Percentiles rank a stretch among this genome's conserved stretches.
phyloP scores from a whole-genome alignment of 2,113 vertebrate genomes.

The Arizona elegans region DNA sequence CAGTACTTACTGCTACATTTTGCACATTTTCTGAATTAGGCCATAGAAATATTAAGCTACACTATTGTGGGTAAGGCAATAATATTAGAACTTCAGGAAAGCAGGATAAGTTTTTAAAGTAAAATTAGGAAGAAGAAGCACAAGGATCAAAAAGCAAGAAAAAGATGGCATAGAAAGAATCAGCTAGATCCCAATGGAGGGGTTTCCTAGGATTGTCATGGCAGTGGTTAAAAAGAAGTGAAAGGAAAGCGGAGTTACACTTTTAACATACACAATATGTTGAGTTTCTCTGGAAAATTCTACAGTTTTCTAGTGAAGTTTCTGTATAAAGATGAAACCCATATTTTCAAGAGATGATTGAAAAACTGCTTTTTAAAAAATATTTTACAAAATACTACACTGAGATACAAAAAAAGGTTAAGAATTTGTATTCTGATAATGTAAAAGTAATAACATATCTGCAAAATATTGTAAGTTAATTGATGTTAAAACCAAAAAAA shows the following conservation, averaged over 20 bases:
- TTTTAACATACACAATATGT: neutral
- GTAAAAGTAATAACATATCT: neutral
- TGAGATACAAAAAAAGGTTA: neutral
- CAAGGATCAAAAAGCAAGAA: neutral
- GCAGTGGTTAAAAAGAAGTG: neutral
- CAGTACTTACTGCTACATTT: neutral
- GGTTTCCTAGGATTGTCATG: neutral
- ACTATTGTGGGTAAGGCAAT: neutral
- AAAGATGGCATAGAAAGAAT: neutral
- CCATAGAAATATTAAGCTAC: neutral
- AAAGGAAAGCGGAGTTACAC: neutral
- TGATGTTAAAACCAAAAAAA: neutral
- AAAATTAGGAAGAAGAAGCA: neutral
- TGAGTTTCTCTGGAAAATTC: neutral
- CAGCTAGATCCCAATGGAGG: neutral
- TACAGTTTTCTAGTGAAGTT: neutral
- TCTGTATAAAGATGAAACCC: neutral
- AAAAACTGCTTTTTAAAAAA: neutral
- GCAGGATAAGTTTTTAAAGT: neutral
- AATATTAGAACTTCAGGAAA: neutral
- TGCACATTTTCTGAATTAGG: neutral
- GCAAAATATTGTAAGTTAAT: neutral
- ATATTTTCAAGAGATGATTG: neutral
- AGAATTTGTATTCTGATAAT: neutral
- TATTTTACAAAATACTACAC: neutral